A percentile compares a stretch with the other conserved stretches of the same genome.
These are phyloP conservation scores for Danaus plexippus DNA, from an alignment of 1,140 invertebrate species.

Conservation along the genomic window DNA sequence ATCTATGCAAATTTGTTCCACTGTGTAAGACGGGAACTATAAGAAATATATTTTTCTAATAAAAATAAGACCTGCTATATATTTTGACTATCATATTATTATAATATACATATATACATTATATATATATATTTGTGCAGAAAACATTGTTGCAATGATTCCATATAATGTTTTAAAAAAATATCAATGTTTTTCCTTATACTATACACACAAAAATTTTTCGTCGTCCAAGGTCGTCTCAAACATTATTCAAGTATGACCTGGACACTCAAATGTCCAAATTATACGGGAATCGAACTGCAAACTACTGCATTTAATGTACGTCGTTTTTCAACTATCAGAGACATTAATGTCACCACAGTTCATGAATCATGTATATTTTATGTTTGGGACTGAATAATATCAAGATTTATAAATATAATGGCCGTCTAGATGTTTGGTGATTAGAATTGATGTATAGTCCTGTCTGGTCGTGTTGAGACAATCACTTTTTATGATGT, in stretches of 20 bases:
- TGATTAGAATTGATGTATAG: conserved; percentile 1
- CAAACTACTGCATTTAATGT: conserved; percentile 61
- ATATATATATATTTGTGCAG: too few relatives aligned
- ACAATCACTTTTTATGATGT: neutral
- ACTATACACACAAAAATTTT: too few relatives aligned
- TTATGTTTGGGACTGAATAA: conserved; percentile 36
- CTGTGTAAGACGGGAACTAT: conserved; percentile 8
- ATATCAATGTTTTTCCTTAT: too few relatives aligned
- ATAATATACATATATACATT: too few relatives aligned
- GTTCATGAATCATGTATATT: conserved; percentile 51
- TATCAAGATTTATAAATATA: conserved; percentile 47
- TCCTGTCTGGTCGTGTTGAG: neutral
- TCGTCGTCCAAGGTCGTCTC: conserved; percentile 31
- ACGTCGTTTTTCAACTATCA: conserved; percentile 37
- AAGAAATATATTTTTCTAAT: too few relatives aligned
- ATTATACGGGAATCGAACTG: conserved; percentile 52
- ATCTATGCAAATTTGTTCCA: too few relatives aligned
- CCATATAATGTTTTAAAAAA: too few relatives aligned
- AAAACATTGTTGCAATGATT: too few relatives aligned
- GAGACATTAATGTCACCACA: conserved; percentile 34
- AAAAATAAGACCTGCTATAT: too few relatives aligned
- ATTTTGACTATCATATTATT: too few relatives aligned
- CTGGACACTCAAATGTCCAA: conserved; percentile 50
- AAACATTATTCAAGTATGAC: conserved; percentile 44
- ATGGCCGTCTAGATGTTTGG: neutral